Evolutionary conservation across 23 tunicate species (phyloP), one percentile per base, ranked within the genome.

Genomic region (Diplosoma virens): DNA sequence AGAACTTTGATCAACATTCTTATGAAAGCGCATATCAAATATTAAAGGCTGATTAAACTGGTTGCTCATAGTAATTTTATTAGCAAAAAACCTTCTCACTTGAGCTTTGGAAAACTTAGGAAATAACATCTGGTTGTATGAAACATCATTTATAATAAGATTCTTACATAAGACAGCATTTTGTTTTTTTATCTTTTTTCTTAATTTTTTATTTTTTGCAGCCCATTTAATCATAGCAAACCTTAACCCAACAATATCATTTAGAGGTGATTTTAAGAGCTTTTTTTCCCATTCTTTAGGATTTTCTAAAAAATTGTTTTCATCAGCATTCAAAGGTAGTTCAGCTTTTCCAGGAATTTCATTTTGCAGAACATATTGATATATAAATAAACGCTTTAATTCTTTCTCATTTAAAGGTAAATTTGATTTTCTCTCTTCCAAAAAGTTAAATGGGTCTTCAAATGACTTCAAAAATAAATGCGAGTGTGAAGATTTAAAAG

Each of bases 1-100:
- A 28, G 60, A 25, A 30, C 23, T 7, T 27, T 18, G 24, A 72
- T 26, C 23, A 3, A 6, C 28, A 24, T 72, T 20, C 25, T 27
- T 47, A 25, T 72, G 78, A 72, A 72, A 72, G 2, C 78, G 60
- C 78, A 72, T 72, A 36, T 72, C 78, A 72, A 72, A 4, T 17
- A 72, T 36, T 25, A 72, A 16, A 2, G 78, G 78, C 26, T 72
- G 78, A 72, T 3, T 47, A 18, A 21, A 24, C 2, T 47, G 35
- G 16, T 47, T 20, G 14, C 22, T 27, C 11, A 23, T 4, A 7
- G 21, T 16, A 9, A 2, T 3, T 23, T 33, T 72, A 7, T 48
- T 18, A 4, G 17, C 21, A 34, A 7, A 11, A 35, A 35, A 47
- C 2, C 28, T 20, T 25, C 61, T 5, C 2, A 72, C 25, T 1